Percentiles rank a stretch among this genome's conserved stretches.
phyloP scores from a whole-genome alignment of 2,888 invertebrate species.

The Sinopyrophorus schimmeli region DNA sequence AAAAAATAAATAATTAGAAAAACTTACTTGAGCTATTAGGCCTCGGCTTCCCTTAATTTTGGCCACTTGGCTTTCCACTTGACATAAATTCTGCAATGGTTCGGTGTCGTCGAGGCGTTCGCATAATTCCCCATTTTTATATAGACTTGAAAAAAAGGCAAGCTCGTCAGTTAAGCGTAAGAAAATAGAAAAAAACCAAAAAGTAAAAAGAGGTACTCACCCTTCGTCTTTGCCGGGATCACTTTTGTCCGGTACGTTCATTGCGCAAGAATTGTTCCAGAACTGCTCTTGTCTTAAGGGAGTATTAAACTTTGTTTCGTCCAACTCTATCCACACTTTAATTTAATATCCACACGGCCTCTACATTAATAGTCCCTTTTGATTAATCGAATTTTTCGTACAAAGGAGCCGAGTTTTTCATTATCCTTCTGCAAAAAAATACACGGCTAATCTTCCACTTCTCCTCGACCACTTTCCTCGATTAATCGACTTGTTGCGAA shows the following conservation, averaged over 20 bases:
- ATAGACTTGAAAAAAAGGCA: conserved; percentile 4
- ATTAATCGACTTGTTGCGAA: too few species aligned
- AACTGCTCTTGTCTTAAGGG: conserved; percentile 21
- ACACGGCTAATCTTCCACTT: neutral
- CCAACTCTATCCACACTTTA: conserved; percentile 16
- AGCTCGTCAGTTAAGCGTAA: too few species aligned
- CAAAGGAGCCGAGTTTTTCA: neutral
- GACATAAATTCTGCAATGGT: conserved; percentile 14
- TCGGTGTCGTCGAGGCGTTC: conserved; percentile 14
- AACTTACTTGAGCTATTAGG: conserved; percentile 38
- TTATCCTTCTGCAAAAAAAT: neutral
- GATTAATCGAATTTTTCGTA: neutral
- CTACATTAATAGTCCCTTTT: conserved; percentile 11
- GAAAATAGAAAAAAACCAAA: neutral
- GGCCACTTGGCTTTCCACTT: conserved; percentile 20
- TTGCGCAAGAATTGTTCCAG: conserved; percentile 21
- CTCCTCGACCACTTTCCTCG: too few species aligned
- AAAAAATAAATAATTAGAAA: too few species aligned
- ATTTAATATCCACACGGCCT: conserved; percentile 8
- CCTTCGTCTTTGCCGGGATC: conserved; percentile 3
- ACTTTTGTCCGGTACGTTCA: conserved; percentile 19
- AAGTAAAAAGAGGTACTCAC: conserved; percentile 9
- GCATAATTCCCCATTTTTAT: conserved; percentile 9
- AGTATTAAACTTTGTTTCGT: conserved; percentile 24
- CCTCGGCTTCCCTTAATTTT: conserved; percentile 21